Evolutionary conservation across 2,113 vertebrate species (phyloP).

Genomic region (Entomyzon cyanotis): DNA sequence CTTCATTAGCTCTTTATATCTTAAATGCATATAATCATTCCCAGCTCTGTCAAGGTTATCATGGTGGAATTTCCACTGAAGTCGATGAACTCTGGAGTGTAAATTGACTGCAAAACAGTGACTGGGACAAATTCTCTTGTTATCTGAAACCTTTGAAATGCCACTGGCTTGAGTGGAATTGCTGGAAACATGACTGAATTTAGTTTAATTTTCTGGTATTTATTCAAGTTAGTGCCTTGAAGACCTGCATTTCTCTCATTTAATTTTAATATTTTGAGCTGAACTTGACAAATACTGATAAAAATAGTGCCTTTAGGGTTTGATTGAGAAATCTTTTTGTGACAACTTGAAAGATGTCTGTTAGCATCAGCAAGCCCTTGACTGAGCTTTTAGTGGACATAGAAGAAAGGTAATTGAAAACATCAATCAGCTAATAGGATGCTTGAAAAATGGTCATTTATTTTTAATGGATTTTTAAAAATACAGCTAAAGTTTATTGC

Average conservation of each 20-base stretch:
- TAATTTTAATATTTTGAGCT: conserved; percentile 52
- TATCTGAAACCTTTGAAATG: conserved; percentile 55
- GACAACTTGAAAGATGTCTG: conserved; percentile 1
- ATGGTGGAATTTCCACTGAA: conserved; percentile 36
- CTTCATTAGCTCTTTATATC: conserved; percentile 40
- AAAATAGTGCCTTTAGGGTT: conserved; percentile 25
- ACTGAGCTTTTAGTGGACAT: conserved; percentile 22
- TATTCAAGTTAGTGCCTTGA: conserved; percentile 41
- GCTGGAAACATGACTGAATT: conserved; percentile 30
- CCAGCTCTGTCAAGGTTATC: conserved; percentile 31
- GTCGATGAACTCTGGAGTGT: conserved; percentile 10
- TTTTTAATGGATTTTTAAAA: neutral
- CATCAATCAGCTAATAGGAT: neutral
- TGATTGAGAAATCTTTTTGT: conserved; percentile 16
- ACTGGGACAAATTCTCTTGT: conserved; percentile 40
- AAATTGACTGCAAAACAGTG: conserved; percentile 38
- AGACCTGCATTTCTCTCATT: conserved; percentile 36
- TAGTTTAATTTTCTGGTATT: conserved; percentile 57
- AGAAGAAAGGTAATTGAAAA: conserved; percentile 38
- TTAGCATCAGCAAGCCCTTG: neutral
- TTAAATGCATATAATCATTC: conserved; percentile 46
- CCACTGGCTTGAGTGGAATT: conserved; percentile 7
- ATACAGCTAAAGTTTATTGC: neutral
- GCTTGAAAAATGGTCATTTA: neutral
- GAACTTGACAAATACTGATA: conserved; percentile 54